Conservation (phyloP, 2,888 invertebrate species). For the Danaus chrysippus region DNA sequence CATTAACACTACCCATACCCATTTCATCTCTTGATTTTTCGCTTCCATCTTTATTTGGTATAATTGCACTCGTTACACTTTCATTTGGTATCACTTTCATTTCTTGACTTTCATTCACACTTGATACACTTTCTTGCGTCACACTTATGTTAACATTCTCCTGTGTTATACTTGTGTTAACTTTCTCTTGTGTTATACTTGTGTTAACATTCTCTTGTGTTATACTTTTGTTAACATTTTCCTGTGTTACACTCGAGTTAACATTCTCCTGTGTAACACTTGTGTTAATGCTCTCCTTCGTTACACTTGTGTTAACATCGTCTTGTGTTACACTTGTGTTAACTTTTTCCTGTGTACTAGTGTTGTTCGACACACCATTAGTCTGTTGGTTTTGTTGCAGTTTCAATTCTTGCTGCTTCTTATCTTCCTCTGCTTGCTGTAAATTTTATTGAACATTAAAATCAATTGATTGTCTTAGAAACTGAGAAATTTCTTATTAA, state of each 20-base stretch:
- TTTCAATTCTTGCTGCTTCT: conserved; percentile 55
- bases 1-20: conserved; percentile 11
- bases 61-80: conserved; percentile 11
- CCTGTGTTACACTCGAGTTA: conserved; percentile 5
- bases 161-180: conserved; percentile 3
- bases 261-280: conserved; percentile 5
- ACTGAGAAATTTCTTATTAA: neutral
- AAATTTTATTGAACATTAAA: conserved; percentile 1
- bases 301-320: conserved; percentile 9
- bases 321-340: conserved; percentile 11
- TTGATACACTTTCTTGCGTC: conserved; percentile 8
- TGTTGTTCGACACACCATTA: conserved; percentile 21
- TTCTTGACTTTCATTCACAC: conserved; percentile 9
- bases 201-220: neutral
- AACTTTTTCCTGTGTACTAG: conserved; percentile 8
- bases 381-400: conserved; percentile 26
- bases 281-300: conserved; percentile 10
- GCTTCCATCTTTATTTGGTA: conserved; percentile 8
- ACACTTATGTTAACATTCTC: conserved; percentile 2
- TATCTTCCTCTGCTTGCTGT: conserved; percentile 67
- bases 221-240: neutral
- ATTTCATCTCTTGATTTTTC: conserved; percentile 6
- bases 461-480: neutral
- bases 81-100: conserved; percentile 12
- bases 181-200: conserved; percentile 8